These are phyloP conservation scores for Germaria angustata DNA, from an alignment of 2,888 invertebrate genomes.

Conservation along the genomic window DNA sequence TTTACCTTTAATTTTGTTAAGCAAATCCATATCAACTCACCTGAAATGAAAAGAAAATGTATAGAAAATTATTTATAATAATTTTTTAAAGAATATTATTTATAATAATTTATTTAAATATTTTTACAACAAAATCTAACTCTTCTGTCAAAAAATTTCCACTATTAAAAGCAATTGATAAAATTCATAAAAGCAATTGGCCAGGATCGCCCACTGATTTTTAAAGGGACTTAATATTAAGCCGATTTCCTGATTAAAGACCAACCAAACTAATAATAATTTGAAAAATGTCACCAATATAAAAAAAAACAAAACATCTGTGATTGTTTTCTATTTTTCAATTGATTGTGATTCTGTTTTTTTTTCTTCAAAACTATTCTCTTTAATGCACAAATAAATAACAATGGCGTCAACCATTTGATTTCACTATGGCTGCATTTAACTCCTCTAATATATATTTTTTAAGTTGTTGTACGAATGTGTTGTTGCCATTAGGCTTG, in stretches of 20 bases:
- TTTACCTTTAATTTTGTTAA: constrained; percentile 25
- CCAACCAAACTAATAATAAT: not conserved
- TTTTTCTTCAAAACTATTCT: not conserved
- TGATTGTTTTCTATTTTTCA: not conserved
- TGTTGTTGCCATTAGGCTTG: constrained; percentile 44
- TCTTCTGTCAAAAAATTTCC: no score
- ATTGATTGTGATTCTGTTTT: not conserved
- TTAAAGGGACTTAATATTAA: not conserved
- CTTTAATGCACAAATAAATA: constrained; percentile 37
- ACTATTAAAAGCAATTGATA: no score
- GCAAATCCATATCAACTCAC: constrained; percentile 15
- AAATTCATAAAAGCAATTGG: no score
- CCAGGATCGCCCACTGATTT: not conserved
- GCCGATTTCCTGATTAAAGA: not conserved
- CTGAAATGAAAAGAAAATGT: constrained; percentile 19
- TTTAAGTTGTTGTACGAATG: not conserved
- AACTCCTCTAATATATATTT: constrained; percentile 57
- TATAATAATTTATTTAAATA: no score
- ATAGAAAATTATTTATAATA: not conserved
- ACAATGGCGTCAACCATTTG: constrained; percentile 59
- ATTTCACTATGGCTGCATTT: constrained; percentile 57
- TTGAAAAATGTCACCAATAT: constrained; percentile 4
- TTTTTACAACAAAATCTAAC: no score
- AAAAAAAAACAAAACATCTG: not conserved
- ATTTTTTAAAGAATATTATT: no score